A percentile compares a stretch with the other conserved stretches of the same genome.
Evolutionary conservation across 2,797 vertebrate genomes (phyloP).

Genomic region (Alcedo atthis): DNA sequence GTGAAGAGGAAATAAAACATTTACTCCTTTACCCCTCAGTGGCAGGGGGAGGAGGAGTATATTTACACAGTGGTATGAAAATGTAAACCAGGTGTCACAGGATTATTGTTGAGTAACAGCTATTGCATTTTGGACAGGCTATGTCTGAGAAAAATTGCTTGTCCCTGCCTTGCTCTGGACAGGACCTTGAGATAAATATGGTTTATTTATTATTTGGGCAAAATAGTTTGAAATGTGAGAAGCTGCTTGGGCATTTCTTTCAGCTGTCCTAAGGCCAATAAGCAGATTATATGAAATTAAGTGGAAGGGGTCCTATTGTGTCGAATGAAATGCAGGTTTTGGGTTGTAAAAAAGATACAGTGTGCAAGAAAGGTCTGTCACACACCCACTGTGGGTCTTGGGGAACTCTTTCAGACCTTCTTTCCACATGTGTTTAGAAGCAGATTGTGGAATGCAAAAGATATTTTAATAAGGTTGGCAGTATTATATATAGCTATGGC

Average conservation of each 20-base stretch:
- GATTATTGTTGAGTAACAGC: neutral
- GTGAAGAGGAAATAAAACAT: neutral
- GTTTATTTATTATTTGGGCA: neutral
- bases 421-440: neutral
- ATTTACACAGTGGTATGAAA: neutral
- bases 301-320: neutral
- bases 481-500: neutral
- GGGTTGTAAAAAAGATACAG: neutral
- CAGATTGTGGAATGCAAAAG: neutral
- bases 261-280: neutral
- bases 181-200: neutral
- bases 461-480: neutral
- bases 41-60: neutral
- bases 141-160: accelerated
- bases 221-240: neutral
- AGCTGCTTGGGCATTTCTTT: neutral
- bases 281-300: neutral
- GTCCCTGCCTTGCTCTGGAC: neutral
- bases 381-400: neutral
- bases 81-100: neutral
- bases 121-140: neutral
- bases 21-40: neutral
- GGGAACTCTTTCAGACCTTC: neutral
- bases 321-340: neutral
- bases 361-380: neutral